These are phyloP conservation scores for Caracal caracal DNA, from an alignment of 2,113 vertebrate species.

Conservation along the genomic window DNA sequence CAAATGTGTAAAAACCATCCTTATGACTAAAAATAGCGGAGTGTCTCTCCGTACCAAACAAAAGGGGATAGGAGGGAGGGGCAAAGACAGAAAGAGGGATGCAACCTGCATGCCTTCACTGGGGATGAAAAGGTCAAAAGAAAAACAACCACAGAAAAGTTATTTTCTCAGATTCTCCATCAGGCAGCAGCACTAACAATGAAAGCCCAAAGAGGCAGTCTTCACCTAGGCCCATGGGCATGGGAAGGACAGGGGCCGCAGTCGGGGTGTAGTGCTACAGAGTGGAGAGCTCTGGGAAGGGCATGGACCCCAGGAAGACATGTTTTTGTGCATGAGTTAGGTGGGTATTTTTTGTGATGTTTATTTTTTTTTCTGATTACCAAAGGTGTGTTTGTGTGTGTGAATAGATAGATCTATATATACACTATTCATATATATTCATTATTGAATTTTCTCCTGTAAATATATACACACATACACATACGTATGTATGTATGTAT, in stretches of 20 bases:
- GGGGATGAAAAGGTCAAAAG: slow-evolving; percentile 70
- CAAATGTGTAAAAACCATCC: slow-evolving; percentile 84
- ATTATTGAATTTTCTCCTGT: background rate
- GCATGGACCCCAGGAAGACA: background rate
- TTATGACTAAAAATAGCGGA: slow-evolving; percentile 76
- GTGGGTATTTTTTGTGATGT: background rate
- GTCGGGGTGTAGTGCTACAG: background rate
- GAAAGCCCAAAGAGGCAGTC: background rate
- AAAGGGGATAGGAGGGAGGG: slow-evolving; percentile 66
- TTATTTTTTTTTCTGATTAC: slow-evolving; percentile 20
- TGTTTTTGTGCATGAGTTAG: background rate
- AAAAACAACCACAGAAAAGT: slow-evolving; percentile 45
- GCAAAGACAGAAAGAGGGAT: slow-evolving; percentile 50
- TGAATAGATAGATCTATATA: background rate
- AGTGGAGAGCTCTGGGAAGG: background rate
- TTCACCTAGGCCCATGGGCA: background rate
- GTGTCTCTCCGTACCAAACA: slow-evolving; percentile 80
- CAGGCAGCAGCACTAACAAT: background rate
- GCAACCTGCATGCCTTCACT: slow-evolving; percentile 57
- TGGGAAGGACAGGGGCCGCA: background rate
- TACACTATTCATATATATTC: background rate
- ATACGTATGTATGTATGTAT: background rate
- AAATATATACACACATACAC: background rate
- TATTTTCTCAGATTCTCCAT: slow-evolving; percentile 18
- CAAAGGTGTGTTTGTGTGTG: background rate